Percentiles rank a stretch among this genome's conserved stretches.
phyloP scores from a whole-genome alignment of 2,797 vertebrate genomes.

The Lagorchestes hirsutus region DNA sequence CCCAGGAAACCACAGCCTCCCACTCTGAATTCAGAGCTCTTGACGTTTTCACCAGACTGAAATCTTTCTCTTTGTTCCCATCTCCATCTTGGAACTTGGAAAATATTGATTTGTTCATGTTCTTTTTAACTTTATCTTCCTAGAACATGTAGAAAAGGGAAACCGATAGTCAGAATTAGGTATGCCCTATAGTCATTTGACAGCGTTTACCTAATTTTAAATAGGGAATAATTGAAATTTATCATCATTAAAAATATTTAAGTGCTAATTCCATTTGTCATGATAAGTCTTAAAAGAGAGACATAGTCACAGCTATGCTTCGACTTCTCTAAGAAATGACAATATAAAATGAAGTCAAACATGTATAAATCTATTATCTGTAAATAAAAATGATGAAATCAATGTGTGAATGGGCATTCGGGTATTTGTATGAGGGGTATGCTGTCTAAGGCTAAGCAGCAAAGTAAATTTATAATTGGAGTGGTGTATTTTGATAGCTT shows the following conservation, averaged over 20 bases:
- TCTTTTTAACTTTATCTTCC: background rate
- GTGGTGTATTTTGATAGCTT: constrained; percentile 23
- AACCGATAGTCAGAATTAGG: background rate
- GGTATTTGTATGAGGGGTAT: constrained; percentile 17
- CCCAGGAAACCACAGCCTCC: background rate
- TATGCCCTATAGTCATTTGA: background rate
- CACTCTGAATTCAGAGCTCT: background rate
- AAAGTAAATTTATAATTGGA: constrained; percentile 41
- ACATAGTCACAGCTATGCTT: background rate
- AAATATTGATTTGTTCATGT: background rate
- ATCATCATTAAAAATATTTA: constrained; percentile 44
- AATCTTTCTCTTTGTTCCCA: background rate
- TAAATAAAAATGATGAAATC: constrained; percentile 58
- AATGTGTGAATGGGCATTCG: constrained; percentile 17
- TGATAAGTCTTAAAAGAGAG: constrained; percentile 15
- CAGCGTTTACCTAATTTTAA: background rate
- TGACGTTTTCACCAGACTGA: background rate
- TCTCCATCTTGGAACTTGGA: background rate
- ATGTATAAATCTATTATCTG: background rate
- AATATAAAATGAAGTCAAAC: constrained; percentile 15
- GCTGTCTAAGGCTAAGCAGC: background rate
- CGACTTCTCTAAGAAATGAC: constrained; percentile 8
- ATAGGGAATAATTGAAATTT: background rate
- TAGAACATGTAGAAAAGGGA: background rate
- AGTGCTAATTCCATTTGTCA: constrained; percentile 38